Evolutionary conservation across 2,888 invertebrate species (phyloP), one percentile per base, ranked within the genome.

Genomic region (Phragmatobia fuliginosa): DNA sequence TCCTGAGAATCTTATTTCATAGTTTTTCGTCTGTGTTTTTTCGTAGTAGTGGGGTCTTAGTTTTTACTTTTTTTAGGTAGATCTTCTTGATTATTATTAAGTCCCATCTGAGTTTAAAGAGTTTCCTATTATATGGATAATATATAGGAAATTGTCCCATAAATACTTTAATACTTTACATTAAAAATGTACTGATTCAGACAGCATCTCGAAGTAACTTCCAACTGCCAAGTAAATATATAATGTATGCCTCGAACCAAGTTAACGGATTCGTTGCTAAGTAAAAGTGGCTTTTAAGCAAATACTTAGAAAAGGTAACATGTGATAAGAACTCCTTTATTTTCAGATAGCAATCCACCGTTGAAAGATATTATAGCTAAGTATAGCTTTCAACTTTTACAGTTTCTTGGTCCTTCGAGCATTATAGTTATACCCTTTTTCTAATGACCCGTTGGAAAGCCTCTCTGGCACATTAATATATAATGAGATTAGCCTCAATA

Each of bases 251-350:
- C 60, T 79, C 70, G 72, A 69, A 81, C 70, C 70, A 70, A 72
- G 71, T 71, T 74, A 76, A 74, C 74, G 32, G 70, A 80, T 73
- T 73, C 69, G 74, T 74, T 76, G 74, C 66, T 80, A 81, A 82
- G 80, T 78, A 76, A 78, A 82, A 73, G 63, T 68, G 68, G 71
- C 78, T 80, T 70, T 81, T 81, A 80, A 72, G 72, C 74, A 71
- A 74, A 73, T 73, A 67, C 72, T 75, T 62, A 66, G 62, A 60
- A 64, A 70, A 70, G 72, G 70, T 67, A 67, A 73, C 80, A 80
- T 75, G 74, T 80, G 73, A 78, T 67, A 67, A 72, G 68, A 67
- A 68, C 65, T 21, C 56, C 64, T 67, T 67, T 63, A 71, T 49
- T 32, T 67, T 71, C 67, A 61, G 61, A 21, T 21, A 2, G 61